Evolutionary conservation across 2,113 vertebrate genomes (phyloP), one percentile per base, ranked within the genome.

Genomic region (Anolis carolinensis): DNA sequence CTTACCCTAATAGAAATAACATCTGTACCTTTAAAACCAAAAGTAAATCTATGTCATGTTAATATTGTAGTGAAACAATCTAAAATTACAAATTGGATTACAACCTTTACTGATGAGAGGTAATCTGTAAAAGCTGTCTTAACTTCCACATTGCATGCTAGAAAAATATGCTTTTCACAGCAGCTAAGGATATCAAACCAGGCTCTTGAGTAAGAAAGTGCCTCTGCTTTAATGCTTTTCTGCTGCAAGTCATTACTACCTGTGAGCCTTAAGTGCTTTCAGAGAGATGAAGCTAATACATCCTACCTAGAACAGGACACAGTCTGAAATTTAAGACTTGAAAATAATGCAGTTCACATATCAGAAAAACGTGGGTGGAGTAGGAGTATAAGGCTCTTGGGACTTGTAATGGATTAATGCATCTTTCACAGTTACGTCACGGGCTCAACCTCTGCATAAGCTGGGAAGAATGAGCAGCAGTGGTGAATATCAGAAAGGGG

Each of bases 221-320:
- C 34, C 89, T 88, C 90, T 94, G 68, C 88, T 90, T 81, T 88
- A 82, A 88, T 86, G 84, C 85, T 73, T 89, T 90, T 76, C 71
- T 75, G n/a, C 75, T 59, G 77, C 77, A 71, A 74, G 79, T 86
- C 89, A 86, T 91, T 92, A 92, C 5, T 77, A 76, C 25, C 82
- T 85, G 89, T 36, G 71, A 86, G 84, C 87, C 89, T 50, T 16
- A 44, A 83, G 67, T 7, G 50, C 73, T 87, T 93, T 87, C 84
- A 77, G 63, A 74, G 88, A 87, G 85, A 88, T 85, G 75, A 36
- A 86, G 82, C 87, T 86, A 83, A 62, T 87, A 89, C 88, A 89
- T 86, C 79, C 39, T 20, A 39, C 34, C 63, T 18, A 84, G 70
- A 72, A 44, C 62, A 87, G 5, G 50, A 30, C 63, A 88, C 71